These are phyloP conservation scores for Chrysaora quinquecirrha DNA, from an alignment of 30 jellyfish, hydroid and myxozoan genomes.

Conservation along the genomic window DNA sequence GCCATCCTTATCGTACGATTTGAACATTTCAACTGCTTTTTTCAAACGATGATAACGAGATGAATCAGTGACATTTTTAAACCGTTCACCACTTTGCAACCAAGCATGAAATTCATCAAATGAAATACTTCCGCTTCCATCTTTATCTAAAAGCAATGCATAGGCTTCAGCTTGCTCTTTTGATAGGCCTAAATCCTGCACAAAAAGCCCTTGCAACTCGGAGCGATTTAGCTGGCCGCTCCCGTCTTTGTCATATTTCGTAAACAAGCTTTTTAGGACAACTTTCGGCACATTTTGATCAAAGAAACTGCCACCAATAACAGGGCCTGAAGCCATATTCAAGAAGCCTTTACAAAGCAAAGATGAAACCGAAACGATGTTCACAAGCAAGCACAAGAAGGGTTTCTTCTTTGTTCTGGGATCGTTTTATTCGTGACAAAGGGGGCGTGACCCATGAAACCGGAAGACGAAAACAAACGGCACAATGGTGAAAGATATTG, in stretches of 20 bases:
- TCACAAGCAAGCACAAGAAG: background rate
- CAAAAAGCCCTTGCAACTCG: constrained; percentile 73
- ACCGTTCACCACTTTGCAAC: constrained; percentile 93
- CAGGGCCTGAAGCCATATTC: background rate
- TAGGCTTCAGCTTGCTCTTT: constrained; percentile 88
- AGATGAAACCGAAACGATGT: too few relatives aligned
- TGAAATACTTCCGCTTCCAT: constrained; percentile 82
- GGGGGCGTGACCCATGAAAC: background rate
- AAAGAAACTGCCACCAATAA: constrained; percentile 74
- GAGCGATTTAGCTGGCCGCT: constrained; percentile 65
- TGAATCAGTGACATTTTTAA: constrained; percentile 77
- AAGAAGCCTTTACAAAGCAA: too few relatives aligned
- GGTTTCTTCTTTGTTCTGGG: background rate
- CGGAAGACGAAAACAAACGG: background rate
- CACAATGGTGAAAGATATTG: too few relatives aligned
- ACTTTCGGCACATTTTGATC: constrained; percentile 77
- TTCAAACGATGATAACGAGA: constrained; percentile 74
- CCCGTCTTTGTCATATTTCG: constrained; percentile 91
- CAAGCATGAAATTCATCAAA: constrained; percentile 87
- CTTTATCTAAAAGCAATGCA: constrained; percentile 87
- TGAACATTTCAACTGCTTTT: constrained; percentile 93
- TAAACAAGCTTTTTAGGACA: constrained; percentile 81
- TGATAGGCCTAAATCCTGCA: constrained; percentile 87
- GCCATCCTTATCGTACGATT: constrained; percentile 78
- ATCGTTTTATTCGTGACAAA: background rate